Conservation (phyloP, 2,888 invertebrate genomes). For the Aspidiotus destructor region DNA sequence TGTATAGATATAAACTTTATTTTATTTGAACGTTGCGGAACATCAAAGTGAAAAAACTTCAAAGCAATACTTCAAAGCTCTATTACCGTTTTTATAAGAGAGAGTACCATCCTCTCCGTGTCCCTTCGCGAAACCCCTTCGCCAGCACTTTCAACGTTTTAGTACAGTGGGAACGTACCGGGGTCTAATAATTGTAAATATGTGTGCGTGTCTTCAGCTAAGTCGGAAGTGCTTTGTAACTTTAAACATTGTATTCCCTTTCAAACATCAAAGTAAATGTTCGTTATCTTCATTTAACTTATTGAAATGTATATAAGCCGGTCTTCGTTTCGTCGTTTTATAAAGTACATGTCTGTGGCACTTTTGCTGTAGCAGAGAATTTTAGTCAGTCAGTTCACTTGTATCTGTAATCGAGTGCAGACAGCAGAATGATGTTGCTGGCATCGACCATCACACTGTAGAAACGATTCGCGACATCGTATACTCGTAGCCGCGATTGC, state of each 20-base stretch:
- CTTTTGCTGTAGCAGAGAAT: slow-evolving; percentile 19
- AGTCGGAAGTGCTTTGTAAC: slow-evolving; percentile 33
- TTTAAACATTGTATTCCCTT: slow-evolving; percentile 33
- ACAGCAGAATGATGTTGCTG: slow-evolving; percentile 12
- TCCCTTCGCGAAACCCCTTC: slow-evolving; percentile 21
- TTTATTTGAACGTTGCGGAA: background rate
- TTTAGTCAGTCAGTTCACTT: slow-evolving; percentile 27
- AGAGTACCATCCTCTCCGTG: background rate
- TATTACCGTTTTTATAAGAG: slow-evolving; percentile 16
- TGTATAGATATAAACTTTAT: background rate
- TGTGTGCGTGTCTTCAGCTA: slow-evolving; percentile 26
- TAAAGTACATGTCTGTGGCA: slow-evolving; percentile 26
- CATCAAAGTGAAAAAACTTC: slow-evolving; percentile 1
- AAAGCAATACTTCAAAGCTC: slow-evolving; percentile 30
- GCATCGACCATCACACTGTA: too few relatives aligned
- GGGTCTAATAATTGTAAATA: slow-evolving; percentile 28
- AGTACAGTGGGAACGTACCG: slow-evolving; percentile 19
- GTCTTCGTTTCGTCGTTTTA: slow-evolving; percentile 25
- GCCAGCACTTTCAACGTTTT: slow-evolving; percentile 7
- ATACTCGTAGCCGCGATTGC: too few relatives aligned
- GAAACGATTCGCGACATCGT: background rate
- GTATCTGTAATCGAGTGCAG: slow-evolving; percentile 29
- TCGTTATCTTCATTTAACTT: slow-evolving; percentile 33
- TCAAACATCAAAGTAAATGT: slow-evolving; percentile 33
- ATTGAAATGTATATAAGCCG: slow-evolving; percentile 31